A percentile compares a stretch with the other conserved stretches of the same genome.
These are phyloP conservation scores for Plutomurus gul DNA, from an alignment of 1,140 invertebrate genomes.

Conservation along the genomic window DNA sequence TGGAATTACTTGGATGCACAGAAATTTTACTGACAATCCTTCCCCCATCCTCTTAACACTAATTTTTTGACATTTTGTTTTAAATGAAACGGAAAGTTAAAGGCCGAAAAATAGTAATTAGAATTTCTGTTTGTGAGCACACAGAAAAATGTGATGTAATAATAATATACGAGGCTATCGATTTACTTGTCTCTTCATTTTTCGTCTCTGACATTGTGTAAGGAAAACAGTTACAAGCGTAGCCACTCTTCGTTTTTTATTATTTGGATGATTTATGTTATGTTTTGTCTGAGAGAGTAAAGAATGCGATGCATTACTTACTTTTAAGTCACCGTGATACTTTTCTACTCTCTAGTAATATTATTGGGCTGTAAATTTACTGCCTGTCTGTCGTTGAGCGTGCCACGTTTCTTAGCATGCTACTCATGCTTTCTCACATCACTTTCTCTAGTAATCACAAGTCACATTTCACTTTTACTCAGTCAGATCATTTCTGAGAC, in stretches of 20 bases:
- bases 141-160: too few species aligned
- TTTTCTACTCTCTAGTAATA: conserved; percentile 14
- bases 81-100: too few species aligned
- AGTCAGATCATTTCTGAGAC: too few species aligned
- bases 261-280: conserved; percentile 28
- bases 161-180: too few species aligned
- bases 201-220: too few species aligned
- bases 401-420: conserved; percentile 18
- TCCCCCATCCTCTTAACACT: too few species aligned
- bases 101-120: too few species aligned
- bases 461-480: conserved; percentile 26
- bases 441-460: conserved; percentile 1
- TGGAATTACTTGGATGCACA: too few species aligned
- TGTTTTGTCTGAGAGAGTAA: conserved; percentile 20
- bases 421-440: conserved; percentile 16
- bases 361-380: conserved; percentile 22
- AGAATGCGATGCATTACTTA: conserved; percentile 20
- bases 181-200: too few species aligned
- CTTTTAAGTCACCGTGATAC: neutral
- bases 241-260: neutral
- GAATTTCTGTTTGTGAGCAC: too few species aligned
- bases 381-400: conserved; percentile 20
- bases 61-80: too few species aligned
- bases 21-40: too few species aligned
- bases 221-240: neutral